Evolutionary conservation across 2,888 invertebrate species (phyloP).

Genomic region (Drosophila subsilvestris): DNA sequence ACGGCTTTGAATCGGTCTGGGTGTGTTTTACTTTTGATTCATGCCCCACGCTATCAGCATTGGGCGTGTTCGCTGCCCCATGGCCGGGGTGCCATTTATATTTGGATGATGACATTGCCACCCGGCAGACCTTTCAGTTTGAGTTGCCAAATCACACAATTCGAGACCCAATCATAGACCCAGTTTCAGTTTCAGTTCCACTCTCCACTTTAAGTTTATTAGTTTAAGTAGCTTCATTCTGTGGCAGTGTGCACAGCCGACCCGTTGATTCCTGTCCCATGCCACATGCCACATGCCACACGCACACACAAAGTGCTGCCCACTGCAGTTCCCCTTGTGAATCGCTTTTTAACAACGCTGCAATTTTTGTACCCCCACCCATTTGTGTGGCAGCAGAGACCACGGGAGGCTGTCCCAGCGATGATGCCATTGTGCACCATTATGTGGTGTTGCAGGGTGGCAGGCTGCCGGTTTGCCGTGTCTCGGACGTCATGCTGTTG

Average conservation of each 20-base stretch:
- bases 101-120: constrained; percentile 73
- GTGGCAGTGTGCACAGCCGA: constrained; percentile 56
- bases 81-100: constrained; percentile 32
- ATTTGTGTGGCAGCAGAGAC: constrained; percentile 43
- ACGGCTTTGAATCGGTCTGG: constrained; percentile 39
- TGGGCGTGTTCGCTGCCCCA: constrained; percentile 63
- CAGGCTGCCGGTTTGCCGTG: constrained; percentile 32
- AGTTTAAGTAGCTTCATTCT: constrained; percentile 74
- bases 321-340: constrained; percentile 51
- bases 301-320: constrained; percentile 53
- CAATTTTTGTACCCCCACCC: constrained; percentile 59
- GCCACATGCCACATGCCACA: constrained; percentile 1
- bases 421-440: constrained; percentile 10
- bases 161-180: constrained; percentile 11
- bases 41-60: constrained; percentile 67
- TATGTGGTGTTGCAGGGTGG: constrained; percentile 13
- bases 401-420: constrained; percentile 19
- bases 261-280: neutral
- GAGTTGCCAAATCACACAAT: neutral
- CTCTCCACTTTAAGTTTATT: constrained; percentile 69
- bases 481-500: constrained; percentile 72
- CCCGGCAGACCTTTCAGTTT: constrained; percentile 5
- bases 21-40: constrained; percentile 75
- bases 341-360: constrained; percentile 81
- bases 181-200: constrained; percentile 17